phyloP scores from a whole-genome alignment of 2,113 vertebrate genomes.

The Alces alces region DNA sequence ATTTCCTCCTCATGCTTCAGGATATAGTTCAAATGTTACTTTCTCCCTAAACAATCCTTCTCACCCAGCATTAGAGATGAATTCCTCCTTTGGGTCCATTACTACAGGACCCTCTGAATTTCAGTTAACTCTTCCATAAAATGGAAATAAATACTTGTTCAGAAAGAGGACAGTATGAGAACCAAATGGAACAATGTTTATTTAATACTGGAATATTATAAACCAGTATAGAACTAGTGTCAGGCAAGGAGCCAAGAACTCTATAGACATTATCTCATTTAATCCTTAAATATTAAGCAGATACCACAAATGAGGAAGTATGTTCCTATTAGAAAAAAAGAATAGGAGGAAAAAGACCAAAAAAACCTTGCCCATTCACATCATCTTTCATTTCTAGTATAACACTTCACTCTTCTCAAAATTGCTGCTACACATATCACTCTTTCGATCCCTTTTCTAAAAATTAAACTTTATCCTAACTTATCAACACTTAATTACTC shows the following conservation, averaged over 20 bases:
- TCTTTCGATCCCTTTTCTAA: background rate
- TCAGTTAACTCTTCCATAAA: background rate
- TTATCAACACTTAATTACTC: background rate
- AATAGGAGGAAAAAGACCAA: background rate
- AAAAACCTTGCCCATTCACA: background rate
- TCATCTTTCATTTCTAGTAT: background rate
- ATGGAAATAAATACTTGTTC: background rate
- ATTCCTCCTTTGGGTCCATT: background rate
- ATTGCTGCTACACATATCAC: background rate
- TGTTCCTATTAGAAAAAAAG: background rate
- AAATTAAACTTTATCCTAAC: background rate
- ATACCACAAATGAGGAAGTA: background rate
- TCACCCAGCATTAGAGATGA: background rate
- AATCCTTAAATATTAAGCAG: conserved; percentile 54
- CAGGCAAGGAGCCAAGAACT: conserved; percentile 6
- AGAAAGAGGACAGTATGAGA: background rate
- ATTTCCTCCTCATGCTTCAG: background rate
- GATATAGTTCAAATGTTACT: background rate
- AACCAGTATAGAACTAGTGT: conserved; percentile 16
- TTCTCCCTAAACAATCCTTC: background rate
- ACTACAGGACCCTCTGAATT: background rate
- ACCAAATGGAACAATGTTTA: background rate
- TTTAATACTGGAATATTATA: conserved; percentile 34
- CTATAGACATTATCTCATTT: conserved; percentile 47
- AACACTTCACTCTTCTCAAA: background rate